Base-by-base conservation (phyloP, 1,140 invertebrate species). In the Drosophila prosaltans region DNA sequence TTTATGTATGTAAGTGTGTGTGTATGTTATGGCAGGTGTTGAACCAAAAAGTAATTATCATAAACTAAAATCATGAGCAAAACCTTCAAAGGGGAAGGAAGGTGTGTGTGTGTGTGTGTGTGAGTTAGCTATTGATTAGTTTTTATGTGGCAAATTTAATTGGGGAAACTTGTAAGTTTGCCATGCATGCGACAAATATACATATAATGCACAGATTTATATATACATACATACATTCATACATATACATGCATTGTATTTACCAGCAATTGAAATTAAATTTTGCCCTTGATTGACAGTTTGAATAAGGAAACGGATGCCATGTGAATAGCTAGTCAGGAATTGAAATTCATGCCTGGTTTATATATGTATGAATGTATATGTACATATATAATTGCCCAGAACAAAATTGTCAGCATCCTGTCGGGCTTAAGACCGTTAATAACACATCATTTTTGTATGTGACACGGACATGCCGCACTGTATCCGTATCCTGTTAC, bases 371-470 rank as follows among this genome's bases (percentile, higher is more conserved):
- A 16, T 16, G 16, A 0, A 16, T 30, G 51, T 81, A 84, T 78
- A 69, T 16, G 16, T 16, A 16, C 71, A 71, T 62, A 68, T 45
- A 86, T 85, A 86, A 84, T 84, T 65, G 73, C 65, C 45, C 45
- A 40, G 26, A 40, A 41, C 61, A 61, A 64, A 65, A 79, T 88
- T 54, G 60, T 55, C 66, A 63, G 24, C 64, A 72, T 43, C 61
- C 70, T 59, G 72, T 51, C 21, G 45, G 21, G 9, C 68, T 28
- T 80, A 88, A 88, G 77, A 1, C 83, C 73, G 76, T 67, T 88
- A 88, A 88, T 89, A 88, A 83, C 83, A 74, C 71, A 88, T 88
- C 80, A 89, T 88, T 77, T 88, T 74, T 88, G 70, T 30, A 30
- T 36, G 32, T 77, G 80, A 68, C 72, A 82, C 41, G 79, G 62